phyloP scores from a whole-genome alignment of 2,113 vertebrate genomes.

The Brachyistius frenatus region DNA sequence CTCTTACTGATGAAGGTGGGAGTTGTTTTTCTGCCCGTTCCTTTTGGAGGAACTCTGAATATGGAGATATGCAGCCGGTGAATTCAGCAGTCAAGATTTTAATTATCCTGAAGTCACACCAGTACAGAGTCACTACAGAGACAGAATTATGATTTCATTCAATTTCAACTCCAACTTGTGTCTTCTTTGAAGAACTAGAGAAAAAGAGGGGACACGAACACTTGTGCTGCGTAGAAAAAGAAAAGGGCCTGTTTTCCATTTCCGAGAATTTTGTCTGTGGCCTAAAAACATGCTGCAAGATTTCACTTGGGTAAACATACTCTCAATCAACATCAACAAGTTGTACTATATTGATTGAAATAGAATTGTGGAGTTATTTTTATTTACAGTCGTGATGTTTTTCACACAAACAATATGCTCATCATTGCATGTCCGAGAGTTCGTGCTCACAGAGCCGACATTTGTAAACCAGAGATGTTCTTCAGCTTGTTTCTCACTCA shows the following conservation, averaged over 20 bases:
- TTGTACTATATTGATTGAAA: conserved; percentile 22
- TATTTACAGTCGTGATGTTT: no score
- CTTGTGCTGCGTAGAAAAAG: background rate
- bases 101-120: background rate
- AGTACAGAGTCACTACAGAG: background rate
- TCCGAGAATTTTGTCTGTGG: background rate
- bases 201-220: background rate
- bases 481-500: conserved; percentile 6
- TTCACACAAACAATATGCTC: background rate
- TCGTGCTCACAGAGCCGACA: background rate
- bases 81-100: conserved; percentile 4
- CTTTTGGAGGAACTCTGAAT: background rate
- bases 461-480: conserved; percentile 9
- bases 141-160: background rate
- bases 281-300: conserved; percentile 14
- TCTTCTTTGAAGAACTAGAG: background rate
- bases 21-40: conserved; percentile 17
- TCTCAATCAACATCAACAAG: conserved; percentile 36
- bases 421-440: no score
- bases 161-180: background rate
- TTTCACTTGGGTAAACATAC: conserved; percentile 22
- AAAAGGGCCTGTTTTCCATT: conserved; percentile 18
- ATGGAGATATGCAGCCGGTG: background rate
- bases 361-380: background rate
- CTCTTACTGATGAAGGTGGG: background rate